Conservation (phyloP, 2,797 vertebrate genomes). For the Paramormyrops hopkinsi region DNA sequence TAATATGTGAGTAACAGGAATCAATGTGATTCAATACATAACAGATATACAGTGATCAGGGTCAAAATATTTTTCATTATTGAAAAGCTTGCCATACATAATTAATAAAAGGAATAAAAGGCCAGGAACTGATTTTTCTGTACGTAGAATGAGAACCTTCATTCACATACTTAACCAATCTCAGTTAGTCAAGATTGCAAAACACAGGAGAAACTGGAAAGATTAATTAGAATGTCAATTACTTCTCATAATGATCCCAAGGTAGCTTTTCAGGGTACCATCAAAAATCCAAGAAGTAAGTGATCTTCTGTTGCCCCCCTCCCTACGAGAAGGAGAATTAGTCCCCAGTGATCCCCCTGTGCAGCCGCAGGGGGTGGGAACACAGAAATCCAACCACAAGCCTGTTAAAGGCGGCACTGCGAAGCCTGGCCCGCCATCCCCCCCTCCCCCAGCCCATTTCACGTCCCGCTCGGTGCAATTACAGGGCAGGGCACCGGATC, state of each 20-base stretch:
- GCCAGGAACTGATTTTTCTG: background rate
- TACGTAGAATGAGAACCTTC: background rate
- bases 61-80: background rate
- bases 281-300: background rate
- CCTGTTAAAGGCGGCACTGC: background rate
- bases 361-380: background rate
- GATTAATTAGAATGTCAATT: conserved; percentile 4
- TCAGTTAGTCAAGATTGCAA: background rate
- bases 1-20: background rate
- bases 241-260: background rate
- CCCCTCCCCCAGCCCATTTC: background rate
- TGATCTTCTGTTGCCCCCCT: background rate
- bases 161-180: background rate
- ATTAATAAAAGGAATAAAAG: background rate
- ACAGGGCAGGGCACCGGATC: background rate
- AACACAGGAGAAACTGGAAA: background rate
- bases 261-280: background rate
- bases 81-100: background rate
- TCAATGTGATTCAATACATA: background rate
- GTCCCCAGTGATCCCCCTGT: background rate
- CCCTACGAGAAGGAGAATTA: background rate
- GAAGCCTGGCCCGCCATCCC: background rate
- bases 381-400: background rate
- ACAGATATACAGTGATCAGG: background rate
- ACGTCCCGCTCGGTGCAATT: background rate